phyloP scores from a whole-genome alignment of 2,888 invertebrate species.

The Beris morrisii region DNA sequence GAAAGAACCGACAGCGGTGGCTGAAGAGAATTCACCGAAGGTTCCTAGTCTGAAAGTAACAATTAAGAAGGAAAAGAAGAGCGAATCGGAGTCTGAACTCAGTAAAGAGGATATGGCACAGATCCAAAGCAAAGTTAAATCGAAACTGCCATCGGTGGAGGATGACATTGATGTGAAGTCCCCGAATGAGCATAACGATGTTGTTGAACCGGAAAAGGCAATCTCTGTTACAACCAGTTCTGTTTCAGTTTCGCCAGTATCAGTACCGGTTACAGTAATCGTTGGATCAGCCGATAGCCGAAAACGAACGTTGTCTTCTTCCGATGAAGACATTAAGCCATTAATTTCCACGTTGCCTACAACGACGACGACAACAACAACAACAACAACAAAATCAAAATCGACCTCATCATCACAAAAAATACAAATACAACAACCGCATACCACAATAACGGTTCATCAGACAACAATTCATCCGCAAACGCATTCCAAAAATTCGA shows the following conservation, averaged over 20 bases:
- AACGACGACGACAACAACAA: neutral
- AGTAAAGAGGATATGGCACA: slow-evolving; percentile 40
- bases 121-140: slow-evolving; percentile 40
- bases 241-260: slow-evolving; percentile 19
- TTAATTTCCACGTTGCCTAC: slow-evolving; percentile 15
- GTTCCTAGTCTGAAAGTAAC: slow-evolving; percentile 36
- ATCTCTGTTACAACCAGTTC: neutral
- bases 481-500: slow-evolving; percentile 33
- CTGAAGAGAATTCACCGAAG: slow-evolving; percentile 27
- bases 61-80: slow-evolving; percentile 35
- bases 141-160: slow-evolving; percentile 26
- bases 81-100: slow-evolving; percentile 37
- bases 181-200: neutral
- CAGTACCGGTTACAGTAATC: slow-evolving; percentile 42
- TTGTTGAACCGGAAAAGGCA: neutral
- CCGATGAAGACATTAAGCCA: slow-evolving; percentile 26
- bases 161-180: slow-evolving; percentile 28
- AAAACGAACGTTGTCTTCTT: slow-evolving; percentile 15
- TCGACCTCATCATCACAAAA: slow-evolving; percentile 36
- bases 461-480: slow-evolving; percentile 42
- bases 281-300: slow-evolving; percentile 33
- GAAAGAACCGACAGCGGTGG: neutral
- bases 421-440: slow-evolving; percentile 41
- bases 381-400: slow-evolving; percentile 3
- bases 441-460: slow-evolving; percentile 42